Conservation (phyloP, 2,888 invertebrate genomes). For the Caenorhabditis doughertyi region DNA sequence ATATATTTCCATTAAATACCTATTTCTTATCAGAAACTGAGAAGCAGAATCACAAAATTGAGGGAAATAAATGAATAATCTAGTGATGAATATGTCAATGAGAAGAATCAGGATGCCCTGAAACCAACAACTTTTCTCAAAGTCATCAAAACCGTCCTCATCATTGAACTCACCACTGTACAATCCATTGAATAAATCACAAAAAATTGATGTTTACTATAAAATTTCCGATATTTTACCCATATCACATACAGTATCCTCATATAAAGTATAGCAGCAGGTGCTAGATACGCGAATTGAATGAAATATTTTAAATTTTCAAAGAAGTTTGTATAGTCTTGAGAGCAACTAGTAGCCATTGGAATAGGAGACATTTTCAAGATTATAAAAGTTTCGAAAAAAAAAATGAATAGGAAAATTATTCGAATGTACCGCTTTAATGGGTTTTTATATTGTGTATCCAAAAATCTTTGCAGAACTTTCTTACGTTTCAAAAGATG, state of each 20-base stretch:
- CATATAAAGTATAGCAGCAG: slow-evolving; percentile 23
- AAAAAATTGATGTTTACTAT: slow-evolving; percentile 49
- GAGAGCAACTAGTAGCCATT: neutral
- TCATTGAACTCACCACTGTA: slow-evolving; percentile 41
- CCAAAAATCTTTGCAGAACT: too few species aligned
- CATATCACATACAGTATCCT: slow-evolving; percentile 48
- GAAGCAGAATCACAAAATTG: slow-evolving; percentile 34
- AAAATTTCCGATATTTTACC: slow-evolving; percentile 23
- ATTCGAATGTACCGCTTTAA: too few species aligned
- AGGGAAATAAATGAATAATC: slow-evolving; percentile 45
- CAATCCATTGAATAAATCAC: slow-evolving; percentile 47
- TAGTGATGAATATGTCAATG: slow-evolving; percentile 51
- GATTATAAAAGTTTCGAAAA: too few species aligned
- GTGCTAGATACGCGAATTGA: slow-evolving; percentile 38
- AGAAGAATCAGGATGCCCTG: slow-evolving; percentile 42
- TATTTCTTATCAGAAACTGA: slow-evolving; percentile 19
- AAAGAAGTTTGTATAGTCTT: neutral
- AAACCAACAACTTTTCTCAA: neutral
- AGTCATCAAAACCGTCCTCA: neutral
- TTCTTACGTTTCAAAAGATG: too few species aligned
- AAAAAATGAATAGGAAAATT: too few species aligned
- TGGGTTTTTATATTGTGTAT: too few species aligned
- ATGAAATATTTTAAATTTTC: slow-evolving; percentile 33
- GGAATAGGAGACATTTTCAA: neutral
- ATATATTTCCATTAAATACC: slow-evolving; percentile 47